Conservation (phyloP, 1,140 invertebrate genomes). For the Hestina assimilis region DNA sequence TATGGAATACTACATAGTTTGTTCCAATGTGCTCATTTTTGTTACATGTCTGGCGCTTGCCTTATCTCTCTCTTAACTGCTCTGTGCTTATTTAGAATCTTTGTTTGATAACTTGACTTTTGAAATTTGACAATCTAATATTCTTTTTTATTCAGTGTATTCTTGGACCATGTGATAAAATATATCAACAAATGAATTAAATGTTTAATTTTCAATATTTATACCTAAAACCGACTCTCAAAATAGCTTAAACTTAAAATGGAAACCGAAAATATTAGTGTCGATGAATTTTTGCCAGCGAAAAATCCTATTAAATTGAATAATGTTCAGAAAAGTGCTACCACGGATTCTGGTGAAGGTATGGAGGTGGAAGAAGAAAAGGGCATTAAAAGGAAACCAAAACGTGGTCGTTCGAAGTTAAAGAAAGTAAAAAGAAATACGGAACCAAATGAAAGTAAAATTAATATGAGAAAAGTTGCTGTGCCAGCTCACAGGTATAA, state of each 20-base stretch:
- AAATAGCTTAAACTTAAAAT: conserved; percentile 38
- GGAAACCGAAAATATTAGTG: conserved; percentile 77
- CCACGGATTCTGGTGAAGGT: conserved; percentile 67
- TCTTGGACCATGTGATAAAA: conserved; percentile 40
- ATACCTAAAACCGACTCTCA: background rate
- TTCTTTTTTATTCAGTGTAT: conserved; percentile 31
- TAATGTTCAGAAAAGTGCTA: conserved; percentile 76
- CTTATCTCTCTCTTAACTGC: too few species aligned
- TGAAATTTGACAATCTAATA: conserved; percentile 5
- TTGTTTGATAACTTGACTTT: background rate
- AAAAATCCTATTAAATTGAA: conserved; percentile 73
- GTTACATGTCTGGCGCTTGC: too few species aligned
- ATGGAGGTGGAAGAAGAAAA: conserved; percentile 83
- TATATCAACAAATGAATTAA: conserved; percentile 22
- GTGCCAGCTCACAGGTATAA: conserved; percentile 81
- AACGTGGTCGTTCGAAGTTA: conserved; percentile 58
- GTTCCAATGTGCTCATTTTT: too few species aligned
- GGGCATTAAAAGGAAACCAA: conserved; percentile 81
- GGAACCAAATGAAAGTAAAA: conserved; percentile 80
- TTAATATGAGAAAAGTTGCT: conserved; percentile 81
- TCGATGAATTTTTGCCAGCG: conserved; percentile 78
- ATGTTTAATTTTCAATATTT: conserved; percentile 5
- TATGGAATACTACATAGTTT: too few species aligned
- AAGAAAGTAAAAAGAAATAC: conserved; percentile 78
- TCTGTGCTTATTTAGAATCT: background rate